Evolutionary conservation across 64 coral and sea anemone genomes (phyloP), one percentile per base, ranked within the genome.

Genomic region (Trachythela sp.): DNA sequence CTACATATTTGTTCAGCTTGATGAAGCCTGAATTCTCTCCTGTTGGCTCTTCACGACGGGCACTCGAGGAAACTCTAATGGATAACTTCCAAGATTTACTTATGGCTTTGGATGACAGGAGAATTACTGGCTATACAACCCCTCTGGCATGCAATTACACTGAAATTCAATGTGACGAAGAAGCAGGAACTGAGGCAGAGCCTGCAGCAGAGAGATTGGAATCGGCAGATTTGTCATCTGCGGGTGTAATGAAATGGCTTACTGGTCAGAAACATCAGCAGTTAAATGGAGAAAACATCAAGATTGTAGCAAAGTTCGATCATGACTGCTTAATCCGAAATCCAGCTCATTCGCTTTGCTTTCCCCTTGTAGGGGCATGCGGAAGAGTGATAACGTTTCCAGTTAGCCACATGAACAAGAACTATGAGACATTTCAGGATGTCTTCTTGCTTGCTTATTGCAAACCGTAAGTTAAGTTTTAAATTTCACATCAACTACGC

Each of bases 211-310:
- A n/a, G 5, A 22, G 20, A 31, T 7, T 6, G 5, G 42, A 85
- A 22, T 13, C 84, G 37, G 48, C 88, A 29, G 84, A 67, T 20
- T 38, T 94, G 17, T 90, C 88, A 59, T 84, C 88, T 48, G 32
- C 92, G 59, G 88, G 88, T 36, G 88, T 94, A 22, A 31, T 94
- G 30, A 84, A 84, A 22, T 94, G 92, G 88, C 50, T 94, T 29
- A 94, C 92, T 30, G 92, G 85, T 40, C 92, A 94, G 39, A 49
- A 52, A 33, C 92, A 94, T 24, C 76, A 20, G 56, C 92, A 88
- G 83, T 39, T 94, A 18, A 90, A 94, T 94, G 92, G 92, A 1
- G 85, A 90, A 15, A 36, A 37, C 31, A 60, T 94, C 52, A 27
- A 84, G 24, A 90, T 90, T 13, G 41, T 84, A 20, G 88, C 90